phyloP scores from a whole-genome alignment of 2,888 invertebrate genomes.

The Prosapia bicincta region DNA sequence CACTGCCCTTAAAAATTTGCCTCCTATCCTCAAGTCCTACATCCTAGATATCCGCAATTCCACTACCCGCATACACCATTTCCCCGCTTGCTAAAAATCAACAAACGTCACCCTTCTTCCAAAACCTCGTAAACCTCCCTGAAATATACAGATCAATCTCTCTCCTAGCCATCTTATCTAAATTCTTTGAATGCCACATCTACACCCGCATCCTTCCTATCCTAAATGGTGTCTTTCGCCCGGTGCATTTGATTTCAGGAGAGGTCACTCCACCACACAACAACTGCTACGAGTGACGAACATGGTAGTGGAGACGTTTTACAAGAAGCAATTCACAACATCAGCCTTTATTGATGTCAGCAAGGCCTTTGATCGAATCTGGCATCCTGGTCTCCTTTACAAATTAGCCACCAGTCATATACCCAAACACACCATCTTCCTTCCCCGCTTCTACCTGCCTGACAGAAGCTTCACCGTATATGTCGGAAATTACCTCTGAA shows the following conservation, averaged over 20 bases:
- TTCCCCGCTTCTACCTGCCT: not conserved
- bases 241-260: conserved; percentile 41
- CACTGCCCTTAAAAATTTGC: conserved; percentile 3
- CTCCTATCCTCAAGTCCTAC: conserved; percentile 6
- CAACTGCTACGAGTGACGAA: conserved; percentile 40
- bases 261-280: conserved; percentile 40
- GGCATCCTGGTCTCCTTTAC: conserved; percentile 41
- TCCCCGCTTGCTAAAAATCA: conserved; percentile 38
- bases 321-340: conserved; percentile 37
- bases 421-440: conserved; percentile 16
- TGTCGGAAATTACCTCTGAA: not conserved
- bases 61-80: conserved; percentile 19
- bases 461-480: not conserved
- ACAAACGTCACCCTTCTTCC: conserved; percentile 36
- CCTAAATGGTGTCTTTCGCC: conserved; percentile 26
- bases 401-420: too few relatives aligned
- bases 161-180: conserved; percentile 36
- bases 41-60: conserved; percentile 18
- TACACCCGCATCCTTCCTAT: conserved; percentile 30
- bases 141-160: conserved; percentile 39
- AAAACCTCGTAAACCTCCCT: conserved; percentile 38
- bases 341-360: conserved; percentile 41
- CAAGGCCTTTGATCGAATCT: conserved; percentile 43
- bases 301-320: conserved; percentile 36
- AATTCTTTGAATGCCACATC: conserved; percentile 38